Evolutionary conservation across 2,888 invertebrate species (phyloP).

Genomic region (Hypena proboscidalis): DNA sequence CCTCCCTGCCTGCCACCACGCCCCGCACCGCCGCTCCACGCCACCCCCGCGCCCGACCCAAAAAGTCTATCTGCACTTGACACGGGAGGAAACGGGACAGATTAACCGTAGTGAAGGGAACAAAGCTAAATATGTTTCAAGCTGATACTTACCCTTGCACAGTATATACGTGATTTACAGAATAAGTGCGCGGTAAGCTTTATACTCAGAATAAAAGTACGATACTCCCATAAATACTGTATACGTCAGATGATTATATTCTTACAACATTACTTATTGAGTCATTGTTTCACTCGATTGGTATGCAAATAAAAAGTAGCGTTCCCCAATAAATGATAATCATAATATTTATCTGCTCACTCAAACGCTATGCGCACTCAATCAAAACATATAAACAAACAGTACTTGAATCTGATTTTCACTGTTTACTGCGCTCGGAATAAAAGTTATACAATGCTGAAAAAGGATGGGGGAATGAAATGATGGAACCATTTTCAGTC

Average conservation of each 20-base stretch:
- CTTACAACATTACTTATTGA: too few relatives aligned
- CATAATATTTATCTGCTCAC: neutral
- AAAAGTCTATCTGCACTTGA: slow-evolving; percentile 85
- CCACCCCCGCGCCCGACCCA: slow-evolving; percentile 68
- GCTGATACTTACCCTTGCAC: slow-evolving; percentile 76
- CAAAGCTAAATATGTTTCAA: slow-evolving; percentile 85
- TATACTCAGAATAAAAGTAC: neutral
- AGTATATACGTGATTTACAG: slow-evolving; percentile 62
- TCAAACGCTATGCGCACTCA: slow-evolving; percentile 1
- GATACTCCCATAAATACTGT: neutral
- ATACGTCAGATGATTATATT: too few relatives aligned
- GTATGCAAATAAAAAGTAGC: too few relatives aligned
- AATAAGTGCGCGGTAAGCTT: slow-evolving; percentile 21
- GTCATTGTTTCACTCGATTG: too few relatives aligned
- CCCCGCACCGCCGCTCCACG: slow-evolving; percentile 40
- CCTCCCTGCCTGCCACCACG: slow-evolving; percentile 49
- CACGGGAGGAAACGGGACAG: slow-evolving; percentile 84
- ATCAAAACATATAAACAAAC: slow-evolving; percentile 5
- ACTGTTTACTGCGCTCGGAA: slow-evolving; percentile 53
- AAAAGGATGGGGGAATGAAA: slow-evolving; percentile 81
- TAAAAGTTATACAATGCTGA: slow-evolving; percentile 75
- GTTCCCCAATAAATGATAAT: slow-evolving; percentile 1
- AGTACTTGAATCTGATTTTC: slow-evolving; percentile 18
- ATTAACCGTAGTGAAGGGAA: slow-evolving; percentile 85
- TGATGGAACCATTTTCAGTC: slow-evolving; percentile 83